Evolutionary conservation across 2,888 invertebrate species (phyloP).

Genomic region (Cylloceria caligata): DNA sequence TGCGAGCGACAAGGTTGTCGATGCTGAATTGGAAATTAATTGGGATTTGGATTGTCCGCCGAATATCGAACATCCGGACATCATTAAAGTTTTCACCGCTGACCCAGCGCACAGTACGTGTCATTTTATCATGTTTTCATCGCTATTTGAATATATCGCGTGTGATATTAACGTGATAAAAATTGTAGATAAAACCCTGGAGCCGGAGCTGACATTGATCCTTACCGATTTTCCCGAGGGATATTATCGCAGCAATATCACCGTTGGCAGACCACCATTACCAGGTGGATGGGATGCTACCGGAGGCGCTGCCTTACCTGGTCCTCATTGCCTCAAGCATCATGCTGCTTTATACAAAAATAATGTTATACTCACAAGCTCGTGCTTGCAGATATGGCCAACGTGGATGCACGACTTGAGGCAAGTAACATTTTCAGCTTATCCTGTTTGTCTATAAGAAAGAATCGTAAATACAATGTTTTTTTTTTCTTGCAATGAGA

Average conservation of each 20-base stretch:
- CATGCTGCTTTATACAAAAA: slow-evolving; percentile 90
- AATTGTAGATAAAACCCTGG: slow-evolving; percentile 75
- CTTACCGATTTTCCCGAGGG: slow-evolving; percentile 79
- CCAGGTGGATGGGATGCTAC: slow-evolving; percentile 85
- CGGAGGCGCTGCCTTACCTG: slow-evolving; percentile 82
- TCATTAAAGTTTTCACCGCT: slow-evolving; percentile 81
- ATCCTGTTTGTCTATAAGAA: neutral
- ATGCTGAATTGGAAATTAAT: slow-evolving; percentile 86
- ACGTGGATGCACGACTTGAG: slow-evolving; percentile 92
- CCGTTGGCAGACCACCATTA: slow-evolving; percentile 80
- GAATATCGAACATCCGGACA: slow-evolving; percentile 77
- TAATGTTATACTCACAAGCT: slow-evolving; percentile 87
- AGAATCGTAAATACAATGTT: neutral
- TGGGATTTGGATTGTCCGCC: slow-evolving; percentile 85
- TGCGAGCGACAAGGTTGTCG: slow-evolving; percentile 79
- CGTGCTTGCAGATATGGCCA: slow-evolving; percentile 92
- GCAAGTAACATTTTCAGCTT: slow-evolving; percentile 70
- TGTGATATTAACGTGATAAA: slow-evolving; percentile 18
- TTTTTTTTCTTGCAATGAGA: neutral
- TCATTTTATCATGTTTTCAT: neutral
- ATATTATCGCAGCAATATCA: slow-evolving; percentile 82
- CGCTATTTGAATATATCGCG: neutral
- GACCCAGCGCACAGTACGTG: slow-evolving; percentile 79
- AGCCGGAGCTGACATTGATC: slow-evolving; percentile 76
- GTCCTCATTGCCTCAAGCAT: slow-evolving; percentile 88